A percentile compares a stretch with the other conserved stretches of the same genome.
These are phyloP conservation scores for Tenthredo scrophulariae DNA, from an alignment of 2,888 invertebrate genomes.

Conservation along the genomic window DNA sequence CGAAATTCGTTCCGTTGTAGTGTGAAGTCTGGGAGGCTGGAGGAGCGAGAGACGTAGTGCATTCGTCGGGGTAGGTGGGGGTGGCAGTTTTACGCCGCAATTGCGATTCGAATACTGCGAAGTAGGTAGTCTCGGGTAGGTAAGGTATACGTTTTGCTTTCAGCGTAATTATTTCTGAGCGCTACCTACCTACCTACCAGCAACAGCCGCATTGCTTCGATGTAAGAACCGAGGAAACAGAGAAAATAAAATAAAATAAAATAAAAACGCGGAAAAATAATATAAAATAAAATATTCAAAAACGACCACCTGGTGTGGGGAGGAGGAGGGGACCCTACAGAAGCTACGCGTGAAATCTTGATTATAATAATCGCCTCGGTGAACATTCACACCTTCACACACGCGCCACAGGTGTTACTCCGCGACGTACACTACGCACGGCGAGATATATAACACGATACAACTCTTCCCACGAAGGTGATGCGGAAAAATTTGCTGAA, in stretches of 20 bases:
- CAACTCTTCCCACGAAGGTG: background rate
- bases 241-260: background rate
- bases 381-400: constrained; percentile 29
- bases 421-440: background rate
- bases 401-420: constrained; percentile 32
- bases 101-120: constrained; percentile 39
- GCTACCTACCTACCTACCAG: background rate
- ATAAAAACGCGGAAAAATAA: background rate
- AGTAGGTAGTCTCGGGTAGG: constrained; percentile 33
- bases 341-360: constrained; percentile 32
- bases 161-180: constrained; percentile 38
- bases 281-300: constrained; percentile 33
- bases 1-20: constrained; percentile 50
- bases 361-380: constrained; percentile 37
- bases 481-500: background rate
- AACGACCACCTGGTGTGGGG: background rate
- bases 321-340: background rate
- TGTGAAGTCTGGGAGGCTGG: constrained; percentile 15
- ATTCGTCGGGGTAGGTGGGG: background rate
- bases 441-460: background rate
- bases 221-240: background rate
- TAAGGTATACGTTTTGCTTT: constrained; percentile 31
- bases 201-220: background rate
- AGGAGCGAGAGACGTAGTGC: background rate
- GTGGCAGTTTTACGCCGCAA: constrained; percentile 43